A percentile compares a stretch with the other conserved stretches of the same genome.
phyloP scores from a whole-genome alignment of 2,888 invertebrate species.

The Tineola bisselliella region DNA sequence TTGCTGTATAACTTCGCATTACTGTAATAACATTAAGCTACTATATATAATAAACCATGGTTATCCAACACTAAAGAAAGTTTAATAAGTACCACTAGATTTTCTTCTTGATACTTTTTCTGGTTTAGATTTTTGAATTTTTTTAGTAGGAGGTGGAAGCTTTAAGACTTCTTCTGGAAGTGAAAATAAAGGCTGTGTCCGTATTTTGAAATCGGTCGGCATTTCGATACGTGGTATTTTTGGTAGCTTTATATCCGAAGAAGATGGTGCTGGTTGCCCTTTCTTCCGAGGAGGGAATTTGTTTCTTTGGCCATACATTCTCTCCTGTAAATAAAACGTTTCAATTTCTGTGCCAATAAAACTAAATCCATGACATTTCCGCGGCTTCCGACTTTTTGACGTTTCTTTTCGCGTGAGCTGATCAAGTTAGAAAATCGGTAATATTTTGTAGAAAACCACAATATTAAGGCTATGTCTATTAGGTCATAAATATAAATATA shows the following conservation, averaged over 20 bases:
- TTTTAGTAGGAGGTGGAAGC: conserved; percentile 45
- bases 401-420: too few relatives aligned
- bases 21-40: conserved; percentile 36
- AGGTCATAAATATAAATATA: background rate
- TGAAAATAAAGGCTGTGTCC: conserved; percentile 68
- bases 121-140: conserved; percentile 28
- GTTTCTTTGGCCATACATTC: conserved; percentile 9
- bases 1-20: conserved; percentile 72
- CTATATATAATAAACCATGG: background rate
- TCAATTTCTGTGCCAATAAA: background rate
- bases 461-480: background rate
- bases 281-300: conserved; percentile 41
- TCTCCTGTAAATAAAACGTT: background rate
- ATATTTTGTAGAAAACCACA: background rate
- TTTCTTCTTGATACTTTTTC: conserved; percentile 31
- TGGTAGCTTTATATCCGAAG: conserved; percentile 61
- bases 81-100: conserved; percentile 36
- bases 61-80: background rate
- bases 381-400: background rate
- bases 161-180: conserved; percentile 71
- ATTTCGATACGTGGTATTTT: conserved; percentile 63
- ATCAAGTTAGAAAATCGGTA: too few relatives aligned
- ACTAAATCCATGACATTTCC: background rate
- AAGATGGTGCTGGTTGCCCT: conserved; percentile 39
- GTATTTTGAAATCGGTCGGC: conserved; percentile 67